These are phyloP conservation scores for Colletes collaris DNA, from an alignment of 2,888 invertebrate species.

Conservation along the genomic window DNA sequence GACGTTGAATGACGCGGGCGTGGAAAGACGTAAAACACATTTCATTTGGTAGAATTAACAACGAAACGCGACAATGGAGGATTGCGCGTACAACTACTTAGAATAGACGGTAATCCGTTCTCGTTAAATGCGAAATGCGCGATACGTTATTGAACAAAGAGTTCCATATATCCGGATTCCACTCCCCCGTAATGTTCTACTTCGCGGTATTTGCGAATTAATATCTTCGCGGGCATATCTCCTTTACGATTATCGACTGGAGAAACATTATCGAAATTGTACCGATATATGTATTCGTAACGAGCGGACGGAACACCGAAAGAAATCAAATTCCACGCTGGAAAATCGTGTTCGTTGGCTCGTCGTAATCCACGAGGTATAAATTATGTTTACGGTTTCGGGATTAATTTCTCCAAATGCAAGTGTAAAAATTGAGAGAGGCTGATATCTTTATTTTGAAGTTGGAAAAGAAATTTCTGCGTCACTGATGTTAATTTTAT, in stretches of 20 bases:
- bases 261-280: neutral
- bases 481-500: no score
- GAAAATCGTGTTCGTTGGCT: neutral
- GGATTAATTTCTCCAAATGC: no score
- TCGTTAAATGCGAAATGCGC: neutral
- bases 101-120: neutral
- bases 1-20: no score
- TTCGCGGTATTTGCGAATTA: neutral
- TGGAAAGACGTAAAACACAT: neutral
- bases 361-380: no score
- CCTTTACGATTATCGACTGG: neutral
- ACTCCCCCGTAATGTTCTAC: neutral
- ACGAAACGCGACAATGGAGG: neutral
- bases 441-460: no score
- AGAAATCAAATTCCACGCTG: neutral
- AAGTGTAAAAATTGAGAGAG: no score
- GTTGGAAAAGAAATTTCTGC: no score
- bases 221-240: neutral
- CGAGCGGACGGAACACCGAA: neutral
- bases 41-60: neutral
- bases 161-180: neutral
- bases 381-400: no score
- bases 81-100: neutral
- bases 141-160: slow-evolving; percentile 14
- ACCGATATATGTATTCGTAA: neutral